Conservation (phyloP, 2,113 vertebrate genomes). For the Salvelinus sp. region DNA sequence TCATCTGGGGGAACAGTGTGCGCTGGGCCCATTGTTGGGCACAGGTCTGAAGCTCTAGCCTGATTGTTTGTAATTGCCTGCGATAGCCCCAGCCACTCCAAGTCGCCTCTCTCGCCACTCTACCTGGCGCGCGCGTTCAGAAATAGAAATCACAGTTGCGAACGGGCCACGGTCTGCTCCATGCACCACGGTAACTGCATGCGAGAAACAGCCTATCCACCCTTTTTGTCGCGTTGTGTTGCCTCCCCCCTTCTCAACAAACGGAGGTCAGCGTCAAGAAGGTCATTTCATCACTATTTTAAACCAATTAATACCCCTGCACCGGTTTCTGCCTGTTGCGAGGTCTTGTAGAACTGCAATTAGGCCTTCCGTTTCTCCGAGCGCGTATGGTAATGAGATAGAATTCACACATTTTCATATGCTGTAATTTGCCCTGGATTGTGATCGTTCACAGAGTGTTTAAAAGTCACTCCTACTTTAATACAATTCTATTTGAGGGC, state of each 20-base stretch:
- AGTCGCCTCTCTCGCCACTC: constrained; percentile 75
- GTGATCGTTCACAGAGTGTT: constrained; percentile 74
- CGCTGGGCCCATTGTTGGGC: constrained; percentile 89
- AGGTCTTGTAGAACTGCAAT: constrained; percentile 80
- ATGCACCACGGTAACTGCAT: constrained; percentile 83
- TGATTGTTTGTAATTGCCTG: constrained; percentile 98
- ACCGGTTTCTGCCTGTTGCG: constrained; percentile 61
- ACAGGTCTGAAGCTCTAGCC: constrained; percentile 88
- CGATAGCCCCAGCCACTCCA: constrained; percentile 96
- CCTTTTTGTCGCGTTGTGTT: constrained; percentile 57
- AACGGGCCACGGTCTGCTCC: constrained; percentile 66
- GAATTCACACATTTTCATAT: constrained; percentile 85
- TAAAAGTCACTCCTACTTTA: constrained; percentile 74
- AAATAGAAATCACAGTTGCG: constrained; percentile 86
- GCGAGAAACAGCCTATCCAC: constrained; percentile 66
- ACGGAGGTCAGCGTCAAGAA: constrained; percentile 76
- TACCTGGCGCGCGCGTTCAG: constrained; percentile 89
- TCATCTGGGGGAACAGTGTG: constrained; percentile 91
- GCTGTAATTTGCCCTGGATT: constrained; percentile 77
- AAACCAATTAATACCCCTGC: constrained; percentile 86
- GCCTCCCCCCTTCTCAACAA: constrained; percentile 72
- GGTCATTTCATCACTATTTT: constrained; percentile 87
- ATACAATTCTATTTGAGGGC: constrained; percentile 45
- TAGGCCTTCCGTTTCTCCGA: constrained; percentile 74
- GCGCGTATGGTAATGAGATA: constrained; percentile 84